These are phyloP conservation scores for Agelaius tricolor DNA, from an alignment of 2,113 vertebrate genomes.

Conservation along the genomic window DNA sequence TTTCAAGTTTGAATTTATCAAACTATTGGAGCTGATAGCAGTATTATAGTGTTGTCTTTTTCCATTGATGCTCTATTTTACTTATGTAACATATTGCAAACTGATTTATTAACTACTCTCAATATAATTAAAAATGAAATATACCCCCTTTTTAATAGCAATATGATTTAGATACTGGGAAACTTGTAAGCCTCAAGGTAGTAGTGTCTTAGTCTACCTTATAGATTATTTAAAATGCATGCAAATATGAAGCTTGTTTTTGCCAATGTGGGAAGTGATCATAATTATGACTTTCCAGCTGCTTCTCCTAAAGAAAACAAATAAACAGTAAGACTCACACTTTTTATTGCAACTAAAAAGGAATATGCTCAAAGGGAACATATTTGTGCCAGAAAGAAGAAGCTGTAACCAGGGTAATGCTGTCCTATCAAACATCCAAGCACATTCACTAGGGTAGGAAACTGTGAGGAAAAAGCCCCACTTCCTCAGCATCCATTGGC, in stretches of 20 bases:
- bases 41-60: background rate
- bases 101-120: background rate
- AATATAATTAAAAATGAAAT: background rate
- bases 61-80: background rate
- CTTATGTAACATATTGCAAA: background rate
- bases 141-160: background rate
- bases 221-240: slow-evolving; percentile 29
- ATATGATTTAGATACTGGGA: slow-evolving; percentile 19
- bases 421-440: slow-evolving; percentile 37
- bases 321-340: slow-evolving; percentile 15
- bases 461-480: background rate
- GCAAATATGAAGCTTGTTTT: slow-evolving; percentile 49
- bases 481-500: background rate
- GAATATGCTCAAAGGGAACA: slow-evolving; percentile 55
- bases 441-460: background rate
- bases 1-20: background rate
- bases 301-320: slow-evolving; percentile 60
- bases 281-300: slow-evolving; percentile 68
- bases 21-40: background rate
- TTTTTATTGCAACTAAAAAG: slow-evolving; percentile 43
- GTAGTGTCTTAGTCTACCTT: background rate
- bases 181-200: slow-evolving; percentile 23
- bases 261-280: slow-evolving; percentile 49
- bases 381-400: slow-evolving; percentile 41
- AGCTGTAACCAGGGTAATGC: slow-evolving; percentile 21